phyloP scores from a whole-genome alignment of 1,140 invertebrate genomes.

The Lepidurus apus region DNA sequence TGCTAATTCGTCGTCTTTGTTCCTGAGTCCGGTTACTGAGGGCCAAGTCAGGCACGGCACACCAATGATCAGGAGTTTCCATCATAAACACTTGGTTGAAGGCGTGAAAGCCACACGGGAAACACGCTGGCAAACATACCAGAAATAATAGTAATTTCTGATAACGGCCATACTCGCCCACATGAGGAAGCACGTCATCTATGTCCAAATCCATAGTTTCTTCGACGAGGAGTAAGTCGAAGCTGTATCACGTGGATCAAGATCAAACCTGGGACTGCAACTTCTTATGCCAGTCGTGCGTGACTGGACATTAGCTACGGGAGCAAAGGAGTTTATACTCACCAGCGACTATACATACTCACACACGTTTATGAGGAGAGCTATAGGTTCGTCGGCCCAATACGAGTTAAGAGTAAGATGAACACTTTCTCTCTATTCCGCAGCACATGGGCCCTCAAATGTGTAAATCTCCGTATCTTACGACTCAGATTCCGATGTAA shows the following conservation, averaged over 20 bases:
- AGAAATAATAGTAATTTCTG: slow-evolving; percentile 49
- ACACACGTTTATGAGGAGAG: neutral
- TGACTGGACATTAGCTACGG: slow-evolving; percentile 6
- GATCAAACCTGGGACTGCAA: neutral
- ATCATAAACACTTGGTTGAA: slow-evolving; percentile 49
- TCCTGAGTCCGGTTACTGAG: slow-evolving; percentile 11
- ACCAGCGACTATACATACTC: neutral
- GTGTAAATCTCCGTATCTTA: neutral
- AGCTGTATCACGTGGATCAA: neutral
- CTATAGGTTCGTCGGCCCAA: neutral
- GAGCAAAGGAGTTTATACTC: neutral
- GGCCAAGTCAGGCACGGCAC: slow-evolving; percentile 39
- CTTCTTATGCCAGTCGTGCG: slow-evolving; percentile 8
- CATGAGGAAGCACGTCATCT: slow-evolving; percentile 49
- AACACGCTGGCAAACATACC: slow-evolving; percentile 44
- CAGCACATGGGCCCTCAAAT: neutral
- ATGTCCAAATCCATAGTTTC: slow-evolving; percentile 42
- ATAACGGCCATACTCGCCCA: slow-evolving; percentile 53
- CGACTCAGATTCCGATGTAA: neutral
- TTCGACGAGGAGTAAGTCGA: neutral
- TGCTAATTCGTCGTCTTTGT: slow-evolving; percentile 27
- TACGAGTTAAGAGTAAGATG: neutral
- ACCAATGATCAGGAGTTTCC: slow-evolving; percentile 48
- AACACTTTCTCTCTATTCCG: neutral
- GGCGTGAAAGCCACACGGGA: slow-evolving; percentile 45